Percentiles rank a stretch among this genome's conserved stretches.
These are phyloP conservation scores for Cordilura impudica DNA, from an alignment of 2,888 invertebrate genomes.

Conservation along the genomic window DNA sequence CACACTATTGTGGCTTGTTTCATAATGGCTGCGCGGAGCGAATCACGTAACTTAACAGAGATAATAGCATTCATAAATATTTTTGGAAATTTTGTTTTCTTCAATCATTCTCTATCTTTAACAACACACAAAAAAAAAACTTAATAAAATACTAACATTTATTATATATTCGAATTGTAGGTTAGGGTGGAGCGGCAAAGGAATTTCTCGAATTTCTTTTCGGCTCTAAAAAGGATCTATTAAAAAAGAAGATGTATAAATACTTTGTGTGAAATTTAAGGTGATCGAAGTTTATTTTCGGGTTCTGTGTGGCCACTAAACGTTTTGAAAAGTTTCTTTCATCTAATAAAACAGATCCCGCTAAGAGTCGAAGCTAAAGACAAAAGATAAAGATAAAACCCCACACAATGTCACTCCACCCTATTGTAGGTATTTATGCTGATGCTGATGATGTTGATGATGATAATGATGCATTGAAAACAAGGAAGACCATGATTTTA, in stretches of 20 bases:
- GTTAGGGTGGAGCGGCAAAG: too few species aligned
- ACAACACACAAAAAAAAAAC: neutral
- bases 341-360: too few species aligned
- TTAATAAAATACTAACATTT: slow-evolving; percentile 4
- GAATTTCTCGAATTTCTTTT: too few species aligned
- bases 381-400: too few species aligned
- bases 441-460: neutral
- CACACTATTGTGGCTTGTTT: slow-evolving; percentile 34
- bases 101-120: slow-evolving; percentile 2
- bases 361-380: too few species aligned
- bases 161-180: neutral
- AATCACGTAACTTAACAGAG: slow-evolving; percentile 47
- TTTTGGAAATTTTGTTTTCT: slow-evolving; percentile 40
- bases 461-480: slow-evolving; percentile 6
- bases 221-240: too few species aligned
- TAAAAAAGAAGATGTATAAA: too few species aligned
- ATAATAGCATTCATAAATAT: slow-evolving; percentile 53
- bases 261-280: too few species aligned
- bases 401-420: too few species aligned
- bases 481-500: neutral
- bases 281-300: too few species aligned
- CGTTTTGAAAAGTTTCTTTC: too few species aligned
- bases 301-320: too few species aligned
- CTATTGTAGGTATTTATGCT: neutral
- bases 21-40: slow-evolving; percentile 48